phyloP scores from a whole-genome alignment of 64 coral and sea anemone genomes.

The Dendrophyllia cribrosa region DNA sequence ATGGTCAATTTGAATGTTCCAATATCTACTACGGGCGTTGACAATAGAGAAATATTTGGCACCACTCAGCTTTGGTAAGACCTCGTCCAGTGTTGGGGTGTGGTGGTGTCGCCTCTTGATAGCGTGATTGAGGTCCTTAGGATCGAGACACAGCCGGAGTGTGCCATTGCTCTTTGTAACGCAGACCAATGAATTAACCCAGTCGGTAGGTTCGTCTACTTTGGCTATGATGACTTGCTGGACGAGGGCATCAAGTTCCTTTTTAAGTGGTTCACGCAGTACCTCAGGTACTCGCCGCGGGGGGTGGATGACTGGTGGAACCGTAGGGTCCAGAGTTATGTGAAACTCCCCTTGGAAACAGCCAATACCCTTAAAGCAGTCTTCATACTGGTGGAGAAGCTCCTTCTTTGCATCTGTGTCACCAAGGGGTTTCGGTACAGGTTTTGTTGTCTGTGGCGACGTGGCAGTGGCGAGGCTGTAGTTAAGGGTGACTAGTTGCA shows the following conservation, averaged over 20 bases:
- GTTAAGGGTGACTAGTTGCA: constrained; percentile 57
- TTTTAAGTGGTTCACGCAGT: constrained; percentile 9
- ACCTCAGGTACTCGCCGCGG: constrained; percentile 31
- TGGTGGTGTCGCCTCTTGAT: constrained; percentile 50
- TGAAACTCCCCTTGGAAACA: constrained; percentile 54
- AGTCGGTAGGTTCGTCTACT: constrained; percentile 40
- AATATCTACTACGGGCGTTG: constrained; percentile 38
- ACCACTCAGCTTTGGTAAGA: constrained; percentile 25
- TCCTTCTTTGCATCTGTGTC: constrained; percentile 25
- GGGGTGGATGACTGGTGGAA: constrained; percentile 44
- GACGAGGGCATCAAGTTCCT: constrained; percentile 40
- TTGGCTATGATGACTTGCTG: constrained; percentile 42
- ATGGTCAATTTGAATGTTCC: constrained; percentile 43
- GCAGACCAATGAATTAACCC: constrained; percentile 55
- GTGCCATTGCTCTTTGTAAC: constrained; percentile 17
- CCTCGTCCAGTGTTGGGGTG: constrained; percentile 54
- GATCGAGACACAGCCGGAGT: constrained; percentile 30
- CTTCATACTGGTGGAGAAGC: constrained; percentile 15
- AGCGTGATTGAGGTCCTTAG: constrained; percentile 45
- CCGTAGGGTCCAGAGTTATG: constrained; percentile 39
- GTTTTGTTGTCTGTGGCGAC: background rate
- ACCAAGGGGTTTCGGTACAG: background rate
- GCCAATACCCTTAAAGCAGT: constrained; percentile 56
- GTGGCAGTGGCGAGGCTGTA: background rate
- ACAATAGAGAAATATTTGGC: constrained; percentile 58